Conservation (phyloP, 2,888 invertebrate species). For the Tetramorium bicarinatum region DNA sequence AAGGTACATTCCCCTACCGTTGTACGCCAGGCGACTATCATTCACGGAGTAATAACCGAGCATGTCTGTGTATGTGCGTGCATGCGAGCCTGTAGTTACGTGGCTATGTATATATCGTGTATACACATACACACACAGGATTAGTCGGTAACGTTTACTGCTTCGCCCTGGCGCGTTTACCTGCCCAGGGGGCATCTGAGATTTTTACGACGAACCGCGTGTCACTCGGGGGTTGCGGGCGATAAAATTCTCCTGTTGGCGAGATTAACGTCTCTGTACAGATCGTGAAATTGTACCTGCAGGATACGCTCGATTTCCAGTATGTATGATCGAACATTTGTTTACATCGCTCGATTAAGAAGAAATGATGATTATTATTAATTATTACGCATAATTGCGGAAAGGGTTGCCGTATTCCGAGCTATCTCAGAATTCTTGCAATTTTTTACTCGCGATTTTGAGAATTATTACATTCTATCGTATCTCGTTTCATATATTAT, state of each 20-base stretch:
- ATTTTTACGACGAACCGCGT: constrained; percentile 81
- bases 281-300: constrained; percentile 58
- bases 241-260: constrained; percentile 83
- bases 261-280: constrained; percentile 82
- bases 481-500: background rate
- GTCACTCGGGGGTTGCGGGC: constrained; percentile 80
- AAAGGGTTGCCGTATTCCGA: background rate
- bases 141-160: constrained; percentile 78
- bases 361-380: background rate
- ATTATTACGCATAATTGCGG: background rate
- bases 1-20: constrained; percentile 61
- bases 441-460: background rate
- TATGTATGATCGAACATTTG: constrained; percentile 57
- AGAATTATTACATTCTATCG: background rate
- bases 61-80: constrained; percentile 57
- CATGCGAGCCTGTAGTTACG: constrained; percentile 25
- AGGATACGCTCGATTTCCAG: constrained; percentile 47
- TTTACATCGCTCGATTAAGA: background rate
- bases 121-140: constrained; percentile 63
- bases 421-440: background rate
- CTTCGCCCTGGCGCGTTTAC: constrained; percentile 76
- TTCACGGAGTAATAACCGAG: constrained; percentile 77
- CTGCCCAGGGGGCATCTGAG: constrained; percentile 79
- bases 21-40: constrained; percentile 73
- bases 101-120: constrained; percentile 14